Base-by-base conservation (phyloP, 1,140 invertebrate species). In the Reticulitermes speratus region DNA sequence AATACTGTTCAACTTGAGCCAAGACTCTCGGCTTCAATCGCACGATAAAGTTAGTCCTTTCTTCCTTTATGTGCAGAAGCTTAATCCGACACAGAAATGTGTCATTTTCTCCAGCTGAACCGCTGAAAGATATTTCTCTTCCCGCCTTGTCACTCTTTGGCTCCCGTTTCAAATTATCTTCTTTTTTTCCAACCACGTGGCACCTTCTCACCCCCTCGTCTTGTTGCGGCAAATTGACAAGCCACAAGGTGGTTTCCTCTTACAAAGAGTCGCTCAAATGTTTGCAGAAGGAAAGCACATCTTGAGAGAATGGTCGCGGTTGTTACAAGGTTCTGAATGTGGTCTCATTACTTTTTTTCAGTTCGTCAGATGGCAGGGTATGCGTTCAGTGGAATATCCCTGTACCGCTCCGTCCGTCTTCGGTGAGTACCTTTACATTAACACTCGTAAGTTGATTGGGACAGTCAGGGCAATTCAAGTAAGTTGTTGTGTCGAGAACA, bases 101-200 rank as follows among this genome's bases (percentile, higher is more conserved):
- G 65, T 75, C 65, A 12, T 75, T 75, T 75, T 75, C 65, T n/a
- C 65, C 30, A 75, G 65, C n/a, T 25, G 25, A 30, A 30, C 65
- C n/a, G n/a, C 25, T 75, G 25, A 30, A 30, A 75, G n/a, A 8
- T 75, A 16, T 75, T 75, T 25, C n/a, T 25, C 65, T 75, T 75
- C 65, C 65, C 21, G 65, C n/a, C 65, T 8, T 75, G 65, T 75
- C 65, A 3, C 65, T 75, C 65, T 75, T 75, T 30, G n/a, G n/a
- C 65, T 75, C n/a, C 65, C n/a, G 65, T 75, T 75, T 75, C 65
- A 75, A 75, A 75, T 75, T 75, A 75, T 75, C n/a, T 75, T 30
- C 65, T 14, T 75, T 38, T 38, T 38, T 38, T 75, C 30, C n/a
- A 8, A 30, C 59, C 65, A 25, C 65, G 9, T 30, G 2, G 25